Base-by-base conservation (phyloP, 2,113 vertebrate genomes). In the Oreochromis aureus region DNA sequence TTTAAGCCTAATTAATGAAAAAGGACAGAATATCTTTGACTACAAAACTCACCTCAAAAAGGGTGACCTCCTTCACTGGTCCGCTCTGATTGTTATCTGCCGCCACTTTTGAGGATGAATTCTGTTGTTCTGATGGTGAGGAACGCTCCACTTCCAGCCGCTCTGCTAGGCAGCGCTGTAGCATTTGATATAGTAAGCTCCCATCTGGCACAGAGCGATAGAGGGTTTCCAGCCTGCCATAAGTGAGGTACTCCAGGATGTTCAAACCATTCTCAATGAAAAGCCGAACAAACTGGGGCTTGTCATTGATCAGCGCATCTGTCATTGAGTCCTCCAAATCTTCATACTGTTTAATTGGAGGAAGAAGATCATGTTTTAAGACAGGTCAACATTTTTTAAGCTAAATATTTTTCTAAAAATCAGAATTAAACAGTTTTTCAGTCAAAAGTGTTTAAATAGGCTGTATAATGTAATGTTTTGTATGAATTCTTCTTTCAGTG, bases 31-130 rank as follows among this genome's bases (percentile, higher is more conserved):
- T 3, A 5, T 58, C 24, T 3, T 58, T 15, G 7, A 27, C 27
- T 58, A 30, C 2, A 30, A 58, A 58, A 58, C 0, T 30, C 7
- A 16, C 56, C 0, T 58, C 56, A 30, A 30, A 58, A 9, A 58
- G 56, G 56, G 56, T 58, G 7, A 58, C 56, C 56, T 30, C 56
- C 56, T 58, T 58, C 24, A 58, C 55, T 58, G 56, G 56, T 16
- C 24, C 5, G 24, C 6, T 27, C 7, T 58, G 55, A 58, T 58
- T 58, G 12, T 58, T 27, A 58, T 58, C 55, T 16, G 55, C 5
- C 2, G 0, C 55, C 24, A 27, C 24, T 58, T 58, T 58, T 58
- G 56, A 16, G 1, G 56, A 16, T 30, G 56, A 58, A 58, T 9
- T 58, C 56, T 30, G 56, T 58, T 58, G 0, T 51, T 53, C 51